Evolutionary conservation across 2,113 vertebrate genomes (phyloP), one percentile per base, ranked within the genome.

Genomic region (Datnioides undecimradiatus): DNA sequence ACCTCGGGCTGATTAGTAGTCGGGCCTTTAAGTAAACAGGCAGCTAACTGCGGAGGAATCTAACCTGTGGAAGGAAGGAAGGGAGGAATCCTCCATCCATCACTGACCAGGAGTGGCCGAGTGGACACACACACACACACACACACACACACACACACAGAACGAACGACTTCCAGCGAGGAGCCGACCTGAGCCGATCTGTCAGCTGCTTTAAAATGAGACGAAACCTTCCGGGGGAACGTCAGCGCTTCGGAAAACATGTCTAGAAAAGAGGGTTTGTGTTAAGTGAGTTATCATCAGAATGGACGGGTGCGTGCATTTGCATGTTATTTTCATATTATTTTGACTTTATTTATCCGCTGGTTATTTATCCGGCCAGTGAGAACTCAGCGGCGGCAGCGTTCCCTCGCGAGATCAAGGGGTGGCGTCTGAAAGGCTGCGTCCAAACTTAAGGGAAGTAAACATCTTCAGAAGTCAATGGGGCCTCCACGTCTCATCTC

Each of bases 1-100:
- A 90, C 87, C 78, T 76, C 69, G 77, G 90, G 89, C 88, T 95
- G 94, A 95, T 96, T 95, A 95, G 87, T 90, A 91, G 92, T 83
- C 85, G 74, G 74, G 77, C 41, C 88, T 88, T 83, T 87, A 79
- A 88, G 88, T 92, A 95, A 95, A 96, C 93, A 95, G 88, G 83
- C 65, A 3, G 46, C 86, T 84, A 88, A 63, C 12, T n/a, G 0
- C 38, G 3, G 79, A 85, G 83, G 87, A 89, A 89, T 90, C 78
- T 71, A 87, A 91, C 88, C 82, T 81, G 80, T 62, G 70, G 68
- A 68, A 73, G 73, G 79, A 65, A 73, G 62, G 77, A 65, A 83
- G 83, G 52, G 33, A 66, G 52, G 74, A 68, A 80, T 85, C 62
- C 65, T 83, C 70, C 31, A 91, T 91, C 87, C 82, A 81, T 92